Evolutionary conservation across 2,888 invertebrate genomes (phyloP).

Genomic region (Imbricaverruca yamaguchii): DNA sequence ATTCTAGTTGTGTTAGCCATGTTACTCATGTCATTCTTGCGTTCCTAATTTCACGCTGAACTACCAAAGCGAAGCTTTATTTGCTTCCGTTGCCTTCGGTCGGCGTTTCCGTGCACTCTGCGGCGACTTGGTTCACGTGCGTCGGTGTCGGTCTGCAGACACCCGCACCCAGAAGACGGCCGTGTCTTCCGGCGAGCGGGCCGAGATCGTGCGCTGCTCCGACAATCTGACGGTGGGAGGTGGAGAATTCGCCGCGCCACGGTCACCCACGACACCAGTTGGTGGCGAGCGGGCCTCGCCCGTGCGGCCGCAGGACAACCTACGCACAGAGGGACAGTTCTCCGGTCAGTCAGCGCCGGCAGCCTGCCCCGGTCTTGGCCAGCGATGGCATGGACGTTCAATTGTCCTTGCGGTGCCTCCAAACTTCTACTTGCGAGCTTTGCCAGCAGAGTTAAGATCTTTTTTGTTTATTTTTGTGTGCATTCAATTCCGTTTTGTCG

Average conservation of each 20-base stretch:
- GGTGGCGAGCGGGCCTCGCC: constrained; percentile 31
- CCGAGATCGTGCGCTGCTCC: constrained; percentile 4
- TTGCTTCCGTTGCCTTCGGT: no score
- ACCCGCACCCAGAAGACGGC: constrained; percentile 18
- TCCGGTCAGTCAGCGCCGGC: constrained; percentile 19
- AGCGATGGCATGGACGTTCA: no score
- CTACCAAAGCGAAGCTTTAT: no score
- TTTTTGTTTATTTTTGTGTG: neutral
- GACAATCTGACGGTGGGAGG: neutral
- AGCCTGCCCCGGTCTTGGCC: neutral
- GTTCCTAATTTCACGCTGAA: no score
- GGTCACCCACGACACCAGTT: neutral
- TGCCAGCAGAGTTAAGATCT: neutral
- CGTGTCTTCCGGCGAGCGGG: constrained; percentile 29
- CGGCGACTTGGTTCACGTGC: no score
- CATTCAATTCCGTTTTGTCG: neutral
- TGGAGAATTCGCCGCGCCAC: neutral
- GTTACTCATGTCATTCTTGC: no score
- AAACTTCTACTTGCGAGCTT: no score
- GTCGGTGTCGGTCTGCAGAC: neutral
- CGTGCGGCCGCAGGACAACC: constrained; percentile 37
- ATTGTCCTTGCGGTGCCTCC: no score
- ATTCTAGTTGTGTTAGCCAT: no score
- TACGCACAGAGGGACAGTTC: constrained; percentile 34
- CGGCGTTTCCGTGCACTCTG: no score